Evolutionary conservation across 2,888 invertebrate species (phyloP).

Genomic region (Lasioglossum lativentre): DNA sequence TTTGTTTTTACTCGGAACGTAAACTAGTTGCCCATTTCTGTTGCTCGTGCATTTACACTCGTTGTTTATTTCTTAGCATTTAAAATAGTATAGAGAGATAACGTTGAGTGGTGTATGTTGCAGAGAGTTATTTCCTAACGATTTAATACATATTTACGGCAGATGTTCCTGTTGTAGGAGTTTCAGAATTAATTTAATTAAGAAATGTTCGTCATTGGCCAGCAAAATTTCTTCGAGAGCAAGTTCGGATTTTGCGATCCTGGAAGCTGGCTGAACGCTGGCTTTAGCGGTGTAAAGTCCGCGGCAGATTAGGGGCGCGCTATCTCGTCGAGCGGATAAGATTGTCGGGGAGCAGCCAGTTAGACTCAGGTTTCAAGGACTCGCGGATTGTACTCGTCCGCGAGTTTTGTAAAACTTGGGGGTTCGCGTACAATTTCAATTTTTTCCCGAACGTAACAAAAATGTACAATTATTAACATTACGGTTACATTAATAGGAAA

Average conservation of each 20-base stretch:
- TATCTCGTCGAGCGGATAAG: constrained; percentile 79
- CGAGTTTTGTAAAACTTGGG: constrained; percentile 26
- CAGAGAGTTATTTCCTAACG: neutral
- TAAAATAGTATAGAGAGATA: no score
- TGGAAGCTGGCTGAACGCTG: constrained; percentile 64
- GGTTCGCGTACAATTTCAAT: neutral
- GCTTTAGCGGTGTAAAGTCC: constrained; percentile 77
- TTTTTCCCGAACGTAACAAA: neutral
- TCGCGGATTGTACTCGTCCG: constrained; percentile 43
- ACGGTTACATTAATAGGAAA: neutral
- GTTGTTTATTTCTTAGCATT: no score
- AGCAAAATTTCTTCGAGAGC: constrained; percentile 6
- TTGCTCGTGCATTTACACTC: no score
- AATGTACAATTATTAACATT: neutral
- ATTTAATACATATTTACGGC: neutral
- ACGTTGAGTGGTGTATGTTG: neutral
- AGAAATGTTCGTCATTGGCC: neutral
- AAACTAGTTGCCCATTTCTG: neutral
- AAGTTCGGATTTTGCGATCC: constrained; percentile 57
- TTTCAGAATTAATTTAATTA: neutral
- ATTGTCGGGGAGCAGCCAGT: constrained; percentile 71
- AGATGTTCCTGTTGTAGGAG: constrained; percentile 1
- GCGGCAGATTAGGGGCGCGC: constrained; percentile 76
- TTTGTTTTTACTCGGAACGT: neutral
- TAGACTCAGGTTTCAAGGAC: constrained; percentile 72